Evolutionary conservation across 2,888 invertebrate species (phyloP).

Genomic region (Caenorhabditis imperialis): DNA sequence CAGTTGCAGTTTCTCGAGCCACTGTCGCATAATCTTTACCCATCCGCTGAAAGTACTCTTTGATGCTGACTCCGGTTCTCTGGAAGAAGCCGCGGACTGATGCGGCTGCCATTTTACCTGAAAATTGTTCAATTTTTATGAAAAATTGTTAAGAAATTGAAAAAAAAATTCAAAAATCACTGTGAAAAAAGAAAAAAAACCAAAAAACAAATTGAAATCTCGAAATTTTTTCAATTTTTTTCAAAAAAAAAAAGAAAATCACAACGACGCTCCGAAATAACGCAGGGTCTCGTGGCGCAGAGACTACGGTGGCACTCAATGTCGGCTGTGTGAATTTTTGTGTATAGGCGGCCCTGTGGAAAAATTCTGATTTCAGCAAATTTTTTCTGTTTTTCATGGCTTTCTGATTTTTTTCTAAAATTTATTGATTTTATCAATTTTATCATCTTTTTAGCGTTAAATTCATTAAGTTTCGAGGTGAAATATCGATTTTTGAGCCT

Average conservation of each 20-base stretch:
- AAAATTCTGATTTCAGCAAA: neutral
- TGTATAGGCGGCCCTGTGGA: slow-evolving; percentile 47
- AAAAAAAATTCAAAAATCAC: slow-evolving; percentile 3
- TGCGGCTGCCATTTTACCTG: slow-evolving; percentile 44
- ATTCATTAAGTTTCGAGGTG: no score
- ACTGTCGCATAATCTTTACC: slow-evolving; percentile 68
- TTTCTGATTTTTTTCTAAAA: neutral
- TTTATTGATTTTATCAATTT: neutral
- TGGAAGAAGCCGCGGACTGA: slow-evolving; percentile 52
- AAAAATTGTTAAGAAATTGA: no score
- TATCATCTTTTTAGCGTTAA: neutral
- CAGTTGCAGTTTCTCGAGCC: slow-evolving; percentile 55
- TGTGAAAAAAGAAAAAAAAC: slow-evolving; percentile 12
- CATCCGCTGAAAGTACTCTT: slow-evolving; percentile 61
- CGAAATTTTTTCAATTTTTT: slow-evolving; percentile 14
- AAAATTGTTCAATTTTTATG: neutral
- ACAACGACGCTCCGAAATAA: slow-evolving; percentile 42
- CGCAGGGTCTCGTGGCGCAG: slow-evolving; percentile 23
- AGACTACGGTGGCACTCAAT: slow-evolving; percentile 37
- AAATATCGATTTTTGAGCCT: no score
- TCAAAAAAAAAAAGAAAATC: slow-evolving; percentile 12
- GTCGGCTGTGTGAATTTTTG: slow-evolving; percentile 40
- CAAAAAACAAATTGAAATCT: no score
- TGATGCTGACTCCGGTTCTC: slow-evolving; percentile 44
- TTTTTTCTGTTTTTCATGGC: slow-evolving; percentile 11